Percentiles rank a stretch among this genome's conserved stretches.
phyloP scores from a whole-genome alignment of 2,113 vertebrate species.

The Chaetura pelagica region DNA sequence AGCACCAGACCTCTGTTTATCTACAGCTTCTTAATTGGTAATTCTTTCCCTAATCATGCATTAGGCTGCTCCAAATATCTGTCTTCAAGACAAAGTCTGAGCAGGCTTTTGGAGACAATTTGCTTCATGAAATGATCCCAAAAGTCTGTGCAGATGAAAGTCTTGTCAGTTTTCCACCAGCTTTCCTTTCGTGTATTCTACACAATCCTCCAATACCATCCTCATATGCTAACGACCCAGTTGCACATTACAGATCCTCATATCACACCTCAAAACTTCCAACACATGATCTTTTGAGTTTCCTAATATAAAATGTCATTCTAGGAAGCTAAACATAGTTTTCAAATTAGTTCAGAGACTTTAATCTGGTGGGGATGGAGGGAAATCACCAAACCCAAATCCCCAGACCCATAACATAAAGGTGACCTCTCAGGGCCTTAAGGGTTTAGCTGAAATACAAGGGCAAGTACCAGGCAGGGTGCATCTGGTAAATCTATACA shows the following conservation, averaged over 20 bases:
- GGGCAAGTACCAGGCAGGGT: fast-evolving
- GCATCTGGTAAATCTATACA: neutral
- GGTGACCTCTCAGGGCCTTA: neutral
- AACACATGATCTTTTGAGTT: neutral
- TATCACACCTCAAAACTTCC: neutral
- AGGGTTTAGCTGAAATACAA: neutral
- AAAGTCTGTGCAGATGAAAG: neutral
- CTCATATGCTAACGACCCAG: neutral
- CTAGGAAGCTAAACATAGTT: neutral
- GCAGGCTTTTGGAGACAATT: neutral
- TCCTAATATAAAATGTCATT: neutral
- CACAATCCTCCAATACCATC: neutral
- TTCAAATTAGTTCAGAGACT: neutral
- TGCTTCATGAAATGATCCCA: neutral
- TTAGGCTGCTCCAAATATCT: neutral
- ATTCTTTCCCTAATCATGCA: neutral
- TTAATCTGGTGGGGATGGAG: neutral
- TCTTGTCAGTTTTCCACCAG: neutral
- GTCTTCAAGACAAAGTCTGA: neutral
- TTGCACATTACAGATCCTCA: neutral
- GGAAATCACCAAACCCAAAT: neutral
- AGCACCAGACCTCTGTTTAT: neutral
- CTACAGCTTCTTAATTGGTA: neutral
- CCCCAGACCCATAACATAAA: neutral
- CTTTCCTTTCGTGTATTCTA: neutral